Evolutionary conservation across 2,888 invertebrate species (phyloP).

Genomic region (Lamellibrachia columna): DNA sequence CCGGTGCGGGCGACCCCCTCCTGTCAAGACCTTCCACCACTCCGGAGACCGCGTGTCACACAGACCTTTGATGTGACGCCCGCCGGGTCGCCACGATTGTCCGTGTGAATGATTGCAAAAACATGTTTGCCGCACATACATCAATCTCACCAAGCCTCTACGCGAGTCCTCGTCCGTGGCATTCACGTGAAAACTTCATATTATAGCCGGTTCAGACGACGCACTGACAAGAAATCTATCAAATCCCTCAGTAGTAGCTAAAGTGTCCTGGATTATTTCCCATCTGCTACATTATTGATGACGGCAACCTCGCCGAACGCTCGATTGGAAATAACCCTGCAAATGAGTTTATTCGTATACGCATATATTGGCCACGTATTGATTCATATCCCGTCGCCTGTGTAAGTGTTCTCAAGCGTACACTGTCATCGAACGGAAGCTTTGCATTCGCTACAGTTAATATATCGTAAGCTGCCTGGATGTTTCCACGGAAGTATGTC

Average conservation of each 20-base stretch:
- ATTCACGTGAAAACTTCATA: not conserved
- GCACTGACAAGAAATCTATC: not conserved
- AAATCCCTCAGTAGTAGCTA: conserved; percentile 2
- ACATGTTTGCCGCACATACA: not conserved
- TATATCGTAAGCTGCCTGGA: too few species aligned
- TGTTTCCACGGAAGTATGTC: too few species aligned
- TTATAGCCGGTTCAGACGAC: not conserved
- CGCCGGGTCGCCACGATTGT: not conserved
- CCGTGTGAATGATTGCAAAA: not conserved
- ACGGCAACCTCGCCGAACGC: not conserved
- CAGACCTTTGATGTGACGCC: not conserved
- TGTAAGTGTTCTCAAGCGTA: not conserved
- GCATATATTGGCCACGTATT: not conserved
- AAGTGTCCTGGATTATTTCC: not conserved
- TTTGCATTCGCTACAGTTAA: too few species aligned
- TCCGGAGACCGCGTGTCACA: not conserved
- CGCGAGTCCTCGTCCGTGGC: not conserved
- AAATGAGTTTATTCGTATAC: conserved; percentile 12
- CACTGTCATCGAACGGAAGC: not conserved
- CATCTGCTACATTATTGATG: conserved; percentile 3
- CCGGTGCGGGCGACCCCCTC: too few species aligned
- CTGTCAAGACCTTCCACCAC: too few species aligned
- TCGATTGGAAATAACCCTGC: conserved; percentile 6
- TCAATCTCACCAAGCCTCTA: not conserved
- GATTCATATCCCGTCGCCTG: not conserved